Evolutionary conservation across 2,888 invertebrate genomes (phyloP).

Genomic region (Eubasilissa splendida): DNA sequence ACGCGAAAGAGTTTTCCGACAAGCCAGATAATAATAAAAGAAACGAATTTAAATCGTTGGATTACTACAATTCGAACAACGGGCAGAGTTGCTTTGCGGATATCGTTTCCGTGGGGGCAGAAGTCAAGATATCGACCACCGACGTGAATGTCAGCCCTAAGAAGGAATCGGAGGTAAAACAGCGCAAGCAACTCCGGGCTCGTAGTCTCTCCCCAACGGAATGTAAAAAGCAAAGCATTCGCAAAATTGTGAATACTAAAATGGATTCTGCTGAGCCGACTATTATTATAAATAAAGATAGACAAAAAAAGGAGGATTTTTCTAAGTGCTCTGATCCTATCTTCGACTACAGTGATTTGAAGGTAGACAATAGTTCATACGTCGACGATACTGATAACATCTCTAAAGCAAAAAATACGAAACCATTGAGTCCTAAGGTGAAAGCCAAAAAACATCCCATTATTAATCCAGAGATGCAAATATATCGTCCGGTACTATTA

Average conservation of each 20-base stretch:
- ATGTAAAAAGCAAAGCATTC: neutral
- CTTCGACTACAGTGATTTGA: neutral
- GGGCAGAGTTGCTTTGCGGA: neutral
- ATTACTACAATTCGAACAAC: neutral
- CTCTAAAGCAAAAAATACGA: neutral
- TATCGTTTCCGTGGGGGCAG: conserved; percentile 67
- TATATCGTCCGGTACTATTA: conserved; percentile 53
- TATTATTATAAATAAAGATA: neutral
- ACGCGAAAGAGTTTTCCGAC: neutral
- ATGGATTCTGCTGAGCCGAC: neutral
- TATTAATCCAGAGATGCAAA: conserved; percentile 40
- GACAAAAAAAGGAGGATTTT: too few species aligned
- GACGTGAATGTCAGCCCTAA: conserved; percentile 70
- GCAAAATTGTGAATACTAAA: neutral
- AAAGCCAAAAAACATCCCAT: conserved; percentile 8
- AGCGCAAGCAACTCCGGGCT: conserved; percentile 68
- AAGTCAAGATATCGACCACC: conserved; percentile 70
- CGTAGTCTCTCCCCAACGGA: conserved; percentile 66
- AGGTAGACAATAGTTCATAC: neutral
- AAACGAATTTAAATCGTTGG: neutral
- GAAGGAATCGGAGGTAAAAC: conserved; percentile 70
- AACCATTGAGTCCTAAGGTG: neutral
- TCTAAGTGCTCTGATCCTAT: neutral
- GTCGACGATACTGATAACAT: neutral
- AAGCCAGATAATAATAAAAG: conserved; percentile 18